phyloP scores from a whole-genome alignment of 2,797 vertebrate genomes.

The Poeciliopsis presidionis region DNA sequence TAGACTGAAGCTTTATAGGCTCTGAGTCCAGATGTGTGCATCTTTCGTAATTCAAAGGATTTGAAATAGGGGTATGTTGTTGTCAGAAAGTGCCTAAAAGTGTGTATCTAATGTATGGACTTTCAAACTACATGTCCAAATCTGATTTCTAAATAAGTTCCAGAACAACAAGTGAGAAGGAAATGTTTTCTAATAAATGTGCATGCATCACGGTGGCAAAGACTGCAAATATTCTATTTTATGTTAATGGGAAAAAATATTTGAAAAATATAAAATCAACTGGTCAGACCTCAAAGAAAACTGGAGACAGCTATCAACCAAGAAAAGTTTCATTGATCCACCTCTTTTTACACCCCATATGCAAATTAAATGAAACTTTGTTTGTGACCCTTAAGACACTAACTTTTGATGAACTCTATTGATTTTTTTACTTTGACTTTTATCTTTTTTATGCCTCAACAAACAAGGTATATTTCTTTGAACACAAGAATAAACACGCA shows the following conservation, averaged over 20 bases:
- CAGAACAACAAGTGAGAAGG: background rate
- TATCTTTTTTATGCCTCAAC: background rate
- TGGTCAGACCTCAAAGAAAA: background rate
- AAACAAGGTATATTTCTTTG: background rate
- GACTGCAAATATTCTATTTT: background rate
- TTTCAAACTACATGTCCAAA: background rate
- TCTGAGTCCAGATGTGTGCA: slow-evolving; percentile 42
- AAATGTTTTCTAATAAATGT: background rate
- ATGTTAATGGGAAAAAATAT: background rate
- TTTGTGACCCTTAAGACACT: background rate
- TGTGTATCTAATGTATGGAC: background rate
- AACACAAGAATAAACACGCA: background rate
- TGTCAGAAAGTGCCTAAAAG: slow-evolving; percentile 20
- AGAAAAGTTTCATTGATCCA: background rate
- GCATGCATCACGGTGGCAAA: background rate
- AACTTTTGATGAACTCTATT: background rate
- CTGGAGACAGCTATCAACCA: background rate
- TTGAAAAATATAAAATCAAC: background rate
- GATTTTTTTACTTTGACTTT: background rate
- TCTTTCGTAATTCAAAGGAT: slow-evolving; percentile 53
- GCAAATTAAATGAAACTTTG: background rate
- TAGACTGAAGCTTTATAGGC: slow-evolving; percentile 51
- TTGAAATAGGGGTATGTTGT: slow-evolving; percentile 49
- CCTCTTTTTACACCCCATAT: background rate
- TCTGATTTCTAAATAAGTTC: background rate